These are phyloP conservation scores for Trididemnum miniatum DNA, from an alignment of 23 tunicate species.

Conservation along the genomic window DNA sequence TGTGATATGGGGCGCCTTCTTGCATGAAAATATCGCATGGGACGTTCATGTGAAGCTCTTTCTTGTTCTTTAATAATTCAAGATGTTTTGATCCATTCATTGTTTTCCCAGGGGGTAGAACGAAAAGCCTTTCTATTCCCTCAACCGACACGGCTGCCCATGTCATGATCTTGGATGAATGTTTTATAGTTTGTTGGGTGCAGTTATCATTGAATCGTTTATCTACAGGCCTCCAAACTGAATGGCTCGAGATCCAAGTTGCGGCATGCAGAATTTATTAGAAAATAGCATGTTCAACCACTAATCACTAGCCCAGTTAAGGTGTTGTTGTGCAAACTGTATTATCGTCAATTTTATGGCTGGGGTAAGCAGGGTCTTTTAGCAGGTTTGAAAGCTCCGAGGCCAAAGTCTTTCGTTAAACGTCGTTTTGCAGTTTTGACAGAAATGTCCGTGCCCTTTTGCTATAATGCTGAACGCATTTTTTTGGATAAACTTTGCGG, in stretches of 20 bases:
- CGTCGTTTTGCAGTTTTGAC: slow-evolving; percentile 23
- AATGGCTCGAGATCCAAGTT: slow-evolving; percentile 12
- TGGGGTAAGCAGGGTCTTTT: slow-evolving; percentile 9
- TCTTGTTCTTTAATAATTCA: slow-evolving; percentile 20
- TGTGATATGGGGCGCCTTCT: slow-evolving; percentile 32
- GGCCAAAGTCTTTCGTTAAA: slow-evolving; percentile 29
- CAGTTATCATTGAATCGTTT: slow-evolving; percentile 27
- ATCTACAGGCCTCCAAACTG: slow-evolving; percentile 9
- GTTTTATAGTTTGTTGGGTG: slow-evolving; percentile 36
- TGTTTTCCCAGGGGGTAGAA: slow-evolving; percentile 25
- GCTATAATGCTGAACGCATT: slow-evolving; percentile 17
- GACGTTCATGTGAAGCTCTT: slow-evolving; percentile 17
- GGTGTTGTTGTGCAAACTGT: slow-evolving; percentile 4
- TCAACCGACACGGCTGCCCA: slow-evolving; percentile 8
- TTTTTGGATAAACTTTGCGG: slow-evolving; percentile 20
- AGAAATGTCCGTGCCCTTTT: background rate
- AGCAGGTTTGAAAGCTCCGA: slow-evolving; percentile 16
- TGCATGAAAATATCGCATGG: slow-evolving; percentile 12
- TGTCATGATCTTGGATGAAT: slow-evolving; percentile 18
- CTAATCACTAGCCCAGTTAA: slow-evolving; percentile 5
- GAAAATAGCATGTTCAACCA: slow-evolving; percentile 31
- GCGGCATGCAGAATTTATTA: slow-evolving; percentile 10
- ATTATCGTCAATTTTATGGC: slow-evolving; percentile 19
- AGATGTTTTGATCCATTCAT: slow-evolving; percentile 17
- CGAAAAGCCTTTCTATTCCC: background rate